phyloP scores from a whole-genome alignment of 2,888 invertebrate species.

The Uropetala carovei region DNA sequence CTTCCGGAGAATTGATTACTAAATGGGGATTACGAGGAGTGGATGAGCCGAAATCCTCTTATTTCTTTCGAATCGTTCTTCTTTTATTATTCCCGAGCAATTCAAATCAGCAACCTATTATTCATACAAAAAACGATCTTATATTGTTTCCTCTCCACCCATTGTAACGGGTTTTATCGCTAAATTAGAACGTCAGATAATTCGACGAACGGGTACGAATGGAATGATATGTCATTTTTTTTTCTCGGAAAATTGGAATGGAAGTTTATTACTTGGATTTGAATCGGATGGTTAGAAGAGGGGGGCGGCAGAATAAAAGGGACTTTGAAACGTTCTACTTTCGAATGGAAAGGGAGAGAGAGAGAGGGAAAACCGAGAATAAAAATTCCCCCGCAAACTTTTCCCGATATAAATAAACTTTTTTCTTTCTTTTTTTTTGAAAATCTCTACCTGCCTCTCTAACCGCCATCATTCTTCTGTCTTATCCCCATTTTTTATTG shows the following conservation, averaged over 20 bases:
- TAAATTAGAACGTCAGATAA: neutral
- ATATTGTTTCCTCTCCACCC: neutral
- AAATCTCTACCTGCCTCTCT: neutral
- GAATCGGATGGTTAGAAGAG: neutral
- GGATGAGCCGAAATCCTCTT: neutral
- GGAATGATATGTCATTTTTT: neutral
- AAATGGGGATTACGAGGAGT: neutral
- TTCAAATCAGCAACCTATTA: neutral
- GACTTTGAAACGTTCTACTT: neutral
- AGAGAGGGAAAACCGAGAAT: neutral
- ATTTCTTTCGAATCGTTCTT: neutral
- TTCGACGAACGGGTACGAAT: neutral
- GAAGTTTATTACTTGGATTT: neutral
- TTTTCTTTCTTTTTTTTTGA: neutral
- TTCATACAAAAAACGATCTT: neutral
- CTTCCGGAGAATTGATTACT: neutral
- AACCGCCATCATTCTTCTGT: conserved; percentile 1
- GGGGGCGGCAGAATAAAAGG: neutral
- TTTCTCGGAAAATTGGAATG: neutral
- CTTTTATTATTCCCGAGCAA: no score
- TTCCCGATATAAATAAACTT: neutral
- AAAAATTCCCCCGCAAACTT: neutral
- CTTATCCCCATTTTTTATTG: conserved; percentile 19
- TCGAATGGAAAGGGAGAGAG: neutral
- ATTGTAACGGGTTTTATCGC: neutral